Evolutionary conservation across 2,113 vertebrate genomes (phyloP), one percentile per base, ranked within the genome.

Genomic region (Dasypus novemcinctus): DNA sequence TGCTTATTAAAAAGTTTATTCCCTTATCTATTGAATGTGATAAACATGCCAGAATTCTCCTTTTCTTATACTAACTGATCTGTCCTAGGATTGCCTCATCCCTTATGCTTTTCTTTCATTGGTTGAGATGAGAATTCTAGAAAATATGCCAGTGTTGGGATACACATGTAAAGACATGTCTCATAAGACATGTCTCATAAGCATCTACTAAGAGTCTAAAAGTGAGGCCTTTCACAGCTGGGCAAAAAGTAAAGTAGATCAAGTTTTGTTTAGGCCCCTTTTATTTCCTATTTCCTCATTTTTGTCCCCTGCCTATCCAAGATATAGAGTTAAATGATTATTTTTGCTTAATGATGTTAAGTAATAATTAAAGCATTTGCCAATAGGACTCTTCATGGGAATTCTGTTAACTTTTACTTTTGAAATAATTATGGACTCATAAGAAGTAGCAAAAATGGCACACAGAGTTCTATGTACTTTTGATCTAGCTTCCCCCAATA

Each of bases 331-430:
- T 63, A 66, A 91, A n/a, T 17, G 12, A 59, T 74, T 89, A 5
- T 54, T 96, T 96, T 93, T 93, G 15, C 52, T 91, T 74, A n/a
- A 74, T 84, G 64, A 75, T 63, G 69, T 36, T 71, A 86, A 75
- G 18, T 41, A 72, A 84, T 18, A 57, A 68, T 54, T 29, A 90
- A 91, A 81, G 17, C 76, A 78, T 49, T 68, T 88, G 49, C 31
- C 93, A 33, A 33, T 66, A 91, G 25, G 43, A 38, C n/a, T 92
- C 12, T 43, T 95, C 25, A 7, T 72, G 75, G 49, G 20, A 18
- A 76, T 76, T 87, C 78, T 59, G 52, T 71, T 29, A 84, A 69
- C 3, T 80, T 93, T 12, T 27, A 61, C 79, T 85, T 94, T 88
- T 87, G 75, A 63, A 93, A 29, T 83, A 49, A 87, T 41, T 85